Base-by-base conservation (phyloP, 1,140 invertebrate genomes). In the Pinna nobilis region DNA sequence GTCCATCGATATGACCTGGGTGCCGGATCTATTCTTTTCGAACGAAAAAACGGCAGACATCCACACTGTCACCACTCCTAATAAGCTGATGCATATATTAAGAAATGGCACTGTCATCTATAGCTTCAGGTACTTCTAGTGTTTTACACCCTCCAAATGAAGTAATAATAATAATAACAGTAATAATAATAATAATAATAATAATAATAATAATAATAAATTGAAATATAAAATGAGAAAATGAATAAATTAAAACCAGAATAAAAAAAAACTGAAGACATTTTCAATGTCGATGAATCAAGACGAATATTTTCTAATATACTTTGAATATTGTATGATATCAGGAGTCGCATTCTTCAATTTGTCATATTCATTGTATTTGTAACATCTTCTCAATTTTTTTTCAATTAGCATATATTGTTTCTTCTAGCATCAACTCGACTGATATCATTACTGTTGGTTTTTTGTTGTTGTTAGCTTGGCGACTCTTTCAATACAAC, bases 1-100 rank as follows among this genome's bases (percentile, higher is more conserved):
- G 96, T 97, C 90, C 95, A 94, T 83, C 97, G 50, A 91, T 74
- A 87, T 88, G 64, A 91, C 93, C 70, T 93, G 93, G 93, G 91
- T 93, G 63, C 93, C 92, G 0, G 92, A 93, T 80, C 90, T 92
- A 2, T 93, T 92, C 85, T 93, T 93, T 82, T 91, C 92, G 20
- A 93, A 93, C 82, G 93, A 92, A 30, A 94, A 93, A 85, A 90
- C 92, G 70, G 92, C 82, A 2, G 65, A 64, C 41, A 78, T 84
- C 60, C 84, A 87, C 65, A 53, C 79, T 9, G 81, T 88, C 33
- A 88, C 87, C 2, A 91, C 93, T 18, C 92, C 93, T 3, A 94
- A 94, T 83, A 91, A 93, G n/a, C 85, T 93, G 18, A 91, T 94
- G 73, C 84, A 93, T 69, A 92, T 93, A 23, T 91, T 92, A 81